Evolutionary conservation across 2,797 vertebrate genomes (phyloP), one percentile per base, ranked within the genome.

Genomic region (Girardinus metallicus): DNA sequence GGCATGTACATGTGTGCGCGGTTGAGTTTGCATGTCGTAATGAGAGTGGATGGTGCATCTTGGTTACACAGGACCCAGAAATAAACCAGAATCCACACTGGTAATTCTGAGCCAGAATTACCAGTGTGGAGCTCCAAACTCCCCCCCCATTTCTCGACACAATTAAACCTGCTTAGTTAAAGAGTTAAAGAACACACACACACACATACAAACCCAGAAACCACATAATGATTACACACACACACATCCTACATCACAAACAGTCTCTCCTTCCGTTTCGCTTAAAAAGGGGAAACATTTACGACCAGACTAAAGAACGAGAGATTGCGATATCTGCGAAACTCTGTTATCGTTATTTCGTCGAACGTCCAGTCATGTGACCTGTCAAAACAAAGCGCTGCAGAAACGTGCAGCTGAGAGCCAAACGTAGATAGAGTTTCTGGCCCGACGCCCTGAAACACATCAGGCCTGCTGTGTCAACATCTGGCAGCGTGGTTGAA

Each of bases 21-120:
- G 72, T 81, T 73, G 83, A 81, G 79, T 77, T 81, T 66, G 83
- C 62, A 74, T 53, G 47, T 77, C 23, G 83, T 74, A 82, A 85
- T 90, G 86, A 86, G 79, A 74, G 73, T 73, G 47, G 47, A 80
- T 74, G 80, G 75, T 82, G 86, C 34, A 79, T 88, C 80, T 84
- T 62, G 78, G 77, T 68, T 66, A 8, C 72, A 36, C 75, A 74
- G 73, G 21, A 39, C 46, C 87, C 91, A 90, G 51, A 92, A 93
- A 92, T 92, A 93, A 90, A 87, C 85, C 78, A 74, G 78, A 78
- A 88, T 80, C n/a, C n/a, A n/a, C n/a, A n/a, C n/a, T n/a, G n/a
- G n/a, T n/a, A n/a, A n/a, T n/a, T n/a, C 85, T 76, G 85, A 75
- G 76, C 77, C 84, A 85, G 85, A 90, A 87, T 82, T 85, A 80